These are phyloP conservation scores for Orchesella cincta DNA, from an alignment of 1,140 invertebrate species.

Conservation along the genomic window DNA sequence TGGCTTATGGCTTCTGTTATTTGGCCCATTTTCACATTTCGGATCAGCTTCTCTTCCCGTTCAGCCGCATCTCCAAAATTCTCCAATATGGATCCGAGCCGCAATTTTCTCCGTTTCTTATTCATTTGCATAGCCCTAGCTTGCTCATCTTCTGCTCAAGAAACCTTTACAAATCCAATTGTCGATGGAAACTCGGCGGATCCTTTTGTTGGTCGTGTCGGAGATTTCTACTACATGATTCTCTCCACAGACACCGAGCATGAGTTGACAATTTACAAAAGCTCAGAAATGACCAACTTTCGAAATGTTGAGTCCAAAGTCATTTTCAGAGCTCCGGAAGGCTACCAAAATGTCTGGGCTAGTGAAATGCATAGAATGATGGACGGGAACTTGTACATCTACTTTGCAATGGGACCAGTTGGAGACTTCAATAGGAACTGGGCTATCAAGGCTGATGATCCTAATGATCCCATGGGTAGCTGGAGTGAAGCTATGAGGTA, in stretches of 20 bases:
- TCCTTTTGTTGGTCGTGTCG: slow-evolving; percentile 25
- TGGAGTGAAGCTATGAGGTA: background rate
- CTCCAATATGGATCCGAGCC: too few species aligned
- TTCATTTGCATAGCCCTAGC: background rate
- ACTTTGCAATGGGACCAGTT: slow-evolving; percentile 40
- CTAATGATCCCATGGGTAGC: background rate
- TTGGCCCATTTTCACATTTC: too few species aligned
- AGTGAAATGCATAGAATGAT: slow-evolving; percentile 42
- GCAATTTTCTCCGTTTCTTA: background rate
- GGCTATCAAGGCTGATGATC: slow-evolving; percentile 12
- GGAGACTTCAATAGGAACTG: slow-evolving; percentile 33
- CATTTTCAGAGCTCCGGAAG: slow-evolving; percentile 35
- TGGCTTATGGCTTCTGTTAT: too few species aligned
- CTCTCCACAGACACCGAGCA: slow-evolving; percentile 29
- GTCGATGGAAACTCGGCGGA: slow-evolving; percentile 30
- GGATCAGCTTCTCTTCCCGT: too few species aligned
- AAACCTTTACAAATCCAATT: slow-evolving; percentile 34
- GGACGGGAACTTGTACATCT: slow-evolving; percentile 35
- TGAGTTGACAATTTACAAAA: slow-evolving; percentile 34
- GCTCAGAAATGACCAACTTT: slow-evolving; percentile 35
- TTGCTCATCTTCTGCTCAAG: background rate
- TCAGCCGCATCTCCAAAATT: too few species aligned
- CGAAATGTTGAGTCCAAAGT: slow-evolving; percentile 31
- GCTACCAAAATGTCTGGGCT: slow-evolving; percentile 39
- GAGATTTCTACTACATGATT: slow-evolving; percentile 31